Evolutionary conservation across 2,113 vertebrate genomes (phyloP).

Genomic region (Spea bombifrons): DNA sequence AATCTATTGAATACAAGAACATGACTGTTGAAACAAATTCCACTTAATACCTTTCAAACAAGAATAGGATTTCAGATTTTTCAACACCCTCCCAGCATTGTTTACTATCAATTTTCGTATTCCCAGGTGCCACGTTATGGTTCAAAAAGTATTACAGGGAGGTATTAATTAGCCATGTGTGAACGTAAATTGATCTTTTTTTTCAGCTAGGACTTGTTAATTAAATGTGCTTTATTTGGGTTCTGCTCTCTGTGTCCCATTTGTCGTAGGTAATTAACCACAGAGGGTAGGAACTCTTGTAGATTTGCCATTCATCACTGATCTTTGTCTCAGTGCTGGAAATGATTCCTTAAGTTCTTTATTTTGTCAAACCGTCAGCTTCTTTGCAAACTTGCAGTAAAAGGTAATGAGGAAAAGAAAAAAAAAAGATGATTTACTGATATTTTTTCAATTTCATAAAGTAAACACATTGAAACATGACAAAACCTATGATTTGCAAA

Average conservation of each 20-base stretch:
- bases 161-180: conserved; percentile 52
- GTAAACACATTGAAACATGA: conserved; percentile 74
- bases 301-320: conserved; percentile 64
- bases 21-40: conserved; percentile 42
- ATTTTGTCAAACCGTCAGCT: conserved; percentile 61
- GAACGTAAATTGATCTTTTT: conserved; percentile 50
- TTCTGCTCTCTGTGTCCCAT: conserved; percentile 58
- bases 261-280: conserved; percentile 67
- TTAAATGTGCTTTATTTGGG: conserved; percentile 58
- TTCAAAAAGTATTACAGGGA: conserved; percentile 41
- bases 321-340: conserved; percentile 65
- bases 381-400: conserved; percentile 61
- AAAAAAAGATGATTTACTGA: conserved; percentile 68
- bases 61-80: conserved; percentile 29
- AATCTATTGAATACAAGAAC: conserved; percentile 33
- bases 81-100: conserved; percentile 41
- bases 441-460: conserved; percentile 85
- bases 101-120: conserved; percentile 47
- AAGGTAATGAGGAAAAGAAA: conserved; percentile 73
- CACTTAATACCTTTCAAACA: conserved; percentile 17
- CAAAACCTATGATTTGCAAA: conserved; percentile 64
- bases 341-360: conserved; percentile 67
- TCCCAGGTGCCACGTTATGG: conserved; percentile 46
- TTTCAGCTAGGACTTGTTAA: conserved; percentile 51
- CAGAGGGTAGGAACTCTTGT: conserved; percentile 60